Conservation (phyloP, 1,140 invertebrate genomes). For the Arctopsyche grandis region DNA sequence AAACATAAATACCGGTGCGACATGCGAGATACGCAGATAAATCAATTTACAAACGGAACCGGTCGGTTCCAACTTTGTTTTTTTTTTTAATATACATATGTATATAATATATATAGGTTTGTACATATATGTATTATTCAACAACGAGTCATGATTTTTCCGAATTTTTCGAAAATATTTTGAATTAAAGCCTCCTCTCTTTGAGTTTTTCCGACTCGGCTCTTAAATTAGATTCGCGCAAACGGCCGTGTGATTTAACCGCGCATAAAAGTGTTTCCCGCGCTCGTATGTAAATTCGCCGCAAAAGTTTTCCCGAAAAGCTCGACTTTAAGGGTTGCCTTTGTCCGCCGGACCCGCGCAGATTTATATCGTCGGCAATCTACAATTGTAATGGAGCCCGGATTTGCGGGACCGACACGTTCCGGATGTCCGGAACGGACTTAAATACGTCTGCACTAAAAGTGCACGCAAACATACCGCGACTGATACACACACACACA, state of each 20-base stretch:
- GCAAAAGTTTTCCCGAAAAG: constrained; percentile 32
- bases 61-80: background rate
- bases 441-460: constrained; percentile 21
- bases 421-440: background rate
- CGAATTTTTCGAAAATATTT: background rate
- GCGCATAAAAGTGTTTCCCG: constrained; percentile 1
- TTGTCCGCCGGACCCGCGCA: constrained; percentile 20
- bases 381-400: constrained; percentile 24
- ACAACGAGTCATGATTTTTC: background rate
- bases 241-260: background rate
- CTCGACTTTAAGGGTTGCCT: constrained; percentile 19
- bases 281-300: constrained; percentile 34
- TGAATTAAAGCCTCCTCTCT: background rate
- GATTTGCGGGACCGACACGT: background rate
- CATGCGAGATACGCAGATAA: constrained; percentile 40
- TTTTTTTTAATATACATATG: background rate
- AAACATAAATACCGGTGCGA: constrained; percentile 39
- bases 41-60: constrained; percentile 33
- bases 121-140: background rate
- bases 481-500: too few species aligned
- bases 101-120: background rate
- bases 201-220: background rate
- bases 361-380: constrained; percentile 38
- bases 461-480: too few species aligned
- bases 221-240: background rate